Evolutionary conservation across 2,797 vertebrate genomes (phyloP).

Genomic region (Scolopax bukidnonensis): DNA sequence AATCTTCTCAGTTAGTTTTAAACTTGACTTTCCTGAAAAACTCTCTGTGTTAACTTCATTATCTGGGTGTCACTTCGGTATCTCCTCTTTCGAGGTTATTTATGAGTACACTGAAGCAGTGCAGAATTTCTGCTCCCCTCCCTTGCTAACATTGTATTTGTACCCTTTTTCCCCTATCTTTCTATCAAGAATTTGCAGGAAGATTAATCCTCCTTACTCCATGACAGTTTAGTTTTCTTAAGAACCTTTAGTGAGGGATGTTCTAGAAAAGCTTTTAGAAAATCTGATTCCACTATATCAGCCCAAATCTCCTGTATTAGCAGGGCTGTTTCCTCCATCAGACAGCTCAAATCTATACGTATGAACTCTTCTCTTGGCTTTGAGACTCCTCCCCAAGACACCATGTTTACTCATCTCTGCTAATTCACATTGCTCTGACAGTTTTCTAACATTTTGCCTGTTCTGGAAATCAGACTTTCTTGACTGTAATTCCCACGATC

Average conservation of each 20-base stretch:
- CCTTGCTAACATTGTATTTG: neutral
- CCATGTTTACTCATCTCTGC: neutral
- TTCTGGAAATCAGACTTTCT: neutral
- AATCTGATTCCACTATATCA: conserved; percentile 43
- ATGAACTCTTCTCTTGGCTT: neutral
- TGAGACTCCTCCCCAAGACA: neutral
- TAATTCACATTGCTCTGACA: neutral
- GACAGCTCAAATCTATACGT: neutral
- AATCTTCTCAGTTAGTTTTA: neutral
- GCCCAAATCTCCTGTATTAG: conserved; percentile 41
- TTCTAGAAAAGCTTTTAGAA: conserved; percentile 52
- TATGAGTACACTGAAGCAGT: neutral
- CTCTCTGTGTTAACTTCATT: neutral
- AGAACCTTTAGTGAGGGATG: conserved; percentile 57
- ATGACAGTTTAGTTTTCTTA: conserved; percentile 59
- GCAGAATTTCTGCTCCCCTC: neutral
- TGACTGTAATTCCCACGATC: neutral
- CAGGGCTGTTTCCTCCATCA: neutral
- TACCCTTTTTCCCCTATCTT: neutral
- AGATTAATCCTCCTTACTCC: conserved; percentile 49
- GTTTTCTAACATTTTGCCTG: neutral
- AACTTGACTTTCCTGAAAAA: neutral
- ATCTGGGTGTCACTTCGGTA: neutral
- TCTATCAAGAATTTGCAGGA: neutral
- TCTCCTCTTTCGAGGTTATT: neutral